Evolutionary conservation across 2,888 invertebrate genomes (phyloP), one percentile per base, ranked within the genome.

Genomic region (Hemistola chrysoprasaria): DNA sequence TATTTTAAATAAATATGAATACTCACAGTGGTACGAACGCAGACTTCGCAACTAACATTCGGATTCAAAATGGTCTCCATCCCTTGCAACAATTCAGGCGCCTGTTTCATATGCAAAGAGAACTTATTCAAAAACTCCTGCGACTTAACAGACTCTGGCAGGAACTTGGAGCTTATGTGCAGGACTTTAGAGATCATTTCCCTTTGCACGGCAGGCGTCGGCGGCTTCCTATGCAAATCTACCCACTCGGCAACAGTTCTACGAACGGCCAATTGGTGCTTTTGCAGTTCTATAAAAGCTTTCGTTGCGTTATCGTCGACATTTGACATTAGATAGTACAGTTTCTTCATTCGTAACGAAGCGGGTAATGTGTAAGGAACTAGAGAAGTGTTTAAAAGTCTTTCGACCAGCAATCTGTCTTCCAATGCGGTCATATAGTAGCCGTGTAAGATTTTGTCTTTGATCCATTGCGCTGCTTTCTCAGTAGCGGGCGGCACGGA

Each of bases 301-400:
- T 97, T 98, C 0, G 96, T 95, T 0, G 98, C 98, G 77, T 98
- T 95, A 56, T 98, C 97, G 69, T 98, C 98, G 21, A 98, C 94
- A 27, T 98, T 97, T 4, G 96, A 96, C 71, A 98, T 92, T 23
- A 98, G 83, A 71, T 97, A 96, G 70, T 96, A 97, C 11, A 99
- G 81, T 65, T 95, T 95, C 77, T 96, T 97, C 98, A 98, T 98
- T 47, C 98, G 91, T 44, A 97, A 95, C 10, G 93, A 92, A 0
- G 97, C 91, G 0, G 95, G 91, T 40, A 98, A 80, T 50, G 96
- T 96, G 77, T 97, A 99, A 0, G 98, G 98, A 29, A 99, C 98
- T 38, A 99, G 89, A 43, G 97, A 98, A 5, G 97, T 98, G 71
- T 98, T 98, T 25, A 99, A 78, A 16, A 98, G 90, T 54, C 98